Percentiles rank a stretch among this genome's conserved stretches.
phyloP scores from a whole-genome alignment of 1,140 invertebrate genomes.

The Brachionus calyciflorus region DNA sequence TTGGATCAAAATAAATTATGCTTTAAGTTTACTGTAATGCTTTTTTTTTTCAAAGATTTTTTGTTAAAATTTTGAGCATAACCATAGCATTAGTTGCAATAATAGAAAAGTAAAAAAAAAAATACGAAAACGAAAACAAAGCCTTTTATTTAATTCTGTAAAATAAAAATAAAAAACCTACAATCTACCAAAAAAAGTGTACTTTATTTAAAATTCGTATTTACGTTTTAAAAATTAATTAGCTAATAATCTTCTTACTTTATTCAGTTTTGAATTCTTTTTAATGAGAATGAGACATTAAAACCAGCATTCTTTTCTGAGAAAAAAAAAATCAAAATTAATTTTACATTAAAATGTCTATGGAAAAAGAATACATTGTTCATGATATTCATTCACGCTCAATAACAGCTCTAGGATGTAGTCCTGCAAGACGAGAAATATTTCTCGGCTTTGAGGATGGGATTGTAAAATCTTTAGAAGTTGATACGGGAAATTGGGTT shows the following conservation, averaged over 20 bases:
- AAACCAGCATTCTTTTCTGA: too few relatives aligned
- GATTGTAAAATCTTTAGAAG: slow-evolving; percentile 23
- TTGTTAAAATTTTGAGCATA: too few relatives aligned
- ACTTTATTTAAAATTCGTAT: slow-evolving; percentile 20
- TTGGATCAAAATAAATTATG: slow-evolving; percentile 13
- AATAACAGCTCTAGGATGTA: slow-evolving; percentile 59
- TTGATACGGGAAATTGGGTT: slow-evolving; percentile 21
- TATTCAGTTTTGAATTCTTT: too few relatives aligned
- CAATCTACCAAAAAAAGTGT: slow-evolving; percentile 5
- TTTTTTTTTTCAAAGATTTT: background rate
- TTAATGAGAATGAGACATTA: too few relatives aligned
- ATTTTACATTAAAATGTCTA: slow-evolving; percentile 55
- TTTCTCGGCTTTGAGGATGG: slow-evolving; percentile 60
- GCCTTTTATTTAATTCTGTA: background rate
- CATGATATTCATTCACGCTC: slow-evolving; percentile 56
- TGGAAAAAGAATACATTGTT: slow-evolving; percentile 58
- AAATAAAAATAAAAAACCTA: background rate
- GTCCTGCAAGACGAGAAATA: slow-evolving; percentile 56
- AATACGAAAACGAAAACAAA: slow-evolving; percentile 8
- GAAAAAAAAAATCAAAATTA: slow-evolving; percentile 17
- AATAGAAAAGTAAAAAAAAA: too few relatives aligned
- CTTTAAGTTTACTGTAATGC: background rate
- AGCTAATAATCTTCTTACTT: too few relatives aligned
- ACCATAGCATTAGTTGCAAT: slow-evolving; percentile 13
- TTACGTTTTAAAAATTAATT: background rate